Conservation (phyloP, 92 coral and sea anemone species). For the Zoanthus sansibaricus region DNA sequence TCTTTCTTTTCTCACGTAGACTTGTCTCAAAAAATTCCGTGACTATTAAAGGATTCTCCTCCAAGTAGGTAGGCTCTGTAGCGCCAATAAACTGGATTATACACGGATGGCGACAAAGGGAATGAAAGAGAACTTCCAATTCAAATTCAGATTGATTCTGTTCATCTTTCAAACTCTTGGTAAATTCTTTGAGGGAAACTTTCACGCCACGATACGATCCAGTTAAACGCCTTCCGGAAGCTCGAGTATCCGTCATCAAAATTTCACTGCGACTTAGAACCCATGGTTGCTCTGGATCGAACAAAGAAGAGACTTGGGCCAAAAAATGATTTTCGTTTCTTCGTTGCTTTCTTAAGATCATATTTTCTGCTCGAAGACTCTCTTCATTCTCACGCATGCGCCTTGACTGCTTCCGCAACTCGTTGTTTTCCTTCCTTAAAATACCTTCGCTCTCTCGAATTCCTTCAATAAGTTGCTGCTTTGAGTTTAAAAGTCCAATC, state of each 20-base stretch:
- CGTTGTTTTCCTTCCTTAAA: slow-evolving; percentile 38
- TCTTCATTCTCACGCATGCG: slow-evolving; percentile 33
- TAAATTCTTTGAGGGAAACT: slow-evolving; percentile 27
- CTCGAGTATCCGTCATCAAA: slow-evolving; percentile 4
- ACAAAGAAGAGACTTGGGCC: slow-evolving; percentile 26
- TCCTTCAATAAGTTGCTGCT: slow-evolving; percentile 26
- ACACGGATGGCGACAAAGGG: slow-evolving; percentile 39
- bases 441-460: slow-evolving; percentile 36
- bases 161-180: slow-evolving; percentile 27
- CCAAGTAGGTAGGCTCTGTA: slow-evolving; percentile 17
- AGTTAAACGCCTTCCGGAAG: background rate
- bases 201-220: slow-evolving; percentile 20
- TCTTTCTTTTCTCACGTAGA: slow-evolving; percentile 3
- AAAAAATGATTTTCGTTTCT: slow-evolving; percentile 20
- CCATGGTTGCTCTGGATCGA: slow-evolving; percentile 48
- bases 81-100: slow-evolving; percentile 34
- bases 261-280: slow-evolving; percentile 27
- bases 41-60: slow-evolving; percentile 11
- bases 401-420: slow-evolving; percentile 36
- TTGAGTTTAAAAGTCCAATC: slow-evolving; percentile 25
- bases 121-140: slow-evolving; percentile 31
- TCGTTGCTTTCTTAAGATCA: slow-evolving; percentile 28
- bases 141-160: slow-evolving; percentile 38
- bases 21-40: slow-evolving; percentile 21
- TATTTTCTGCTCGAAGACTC: slow-evolving; percentile 19